These are phyloP conservation scores for Synanthedon tipuliformis DNA, from an alignment of 2,888 invertebrate species.

Conservation along the genomic window DNA sequence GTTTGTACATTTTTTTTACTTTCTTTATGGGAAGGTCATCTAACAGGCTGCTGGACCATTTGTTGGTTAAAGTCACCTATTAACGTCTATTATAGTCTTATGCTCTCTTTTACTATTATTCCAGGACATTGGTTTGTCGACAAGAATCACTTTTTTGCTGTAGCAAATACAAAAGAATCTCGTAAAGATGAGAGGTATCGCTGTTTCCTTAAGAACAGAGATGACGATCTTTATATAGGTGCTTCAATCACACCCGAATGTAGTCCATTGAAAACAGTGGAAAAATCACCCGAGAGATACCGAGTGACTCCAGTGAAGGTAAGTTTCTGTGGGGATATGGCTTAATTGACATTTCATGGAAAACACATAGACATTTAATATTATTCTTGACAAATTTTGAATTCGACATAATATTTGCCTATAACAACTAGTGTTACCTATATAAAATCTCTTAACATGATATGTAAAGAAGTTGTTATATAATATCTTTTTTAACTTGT, in stretches of 20 bases:
- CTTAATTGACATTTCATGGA: neutral
- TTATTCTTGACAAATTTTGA: too few species aligned
- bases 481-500: too few species aligned
- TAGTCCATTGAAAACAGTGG: slow-evolving; percentile 90
- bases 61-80: too few species aligned
- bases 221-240: slow-evolving; percentile 92
- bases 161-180: slow-evolving; percentile 96
- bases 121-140: slow-evolving; percentile 92
- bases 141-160: slow-evolving; percentile 96
- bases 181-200: slow-evolving; percentile 94
- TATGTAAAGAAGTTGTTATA: too few species aligned
- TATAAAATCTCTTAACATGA: too few species aligned
- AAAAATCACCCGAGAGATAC: slow-evolving; percentile 91
- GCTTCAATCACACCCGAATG: slow-evolving; percentile 95
- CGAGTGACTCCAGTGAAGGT: slow-evolving; percentile 83
- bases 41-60: too few species aligned
- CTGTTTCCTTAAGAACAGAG: slow-evolving; percentile 93
- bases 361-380: too few species aligned
- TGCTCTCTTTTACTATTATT: slow-evolving; percentile 7
- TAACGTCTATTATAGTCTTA: too few species aligned
- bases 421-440: too few species aligned
- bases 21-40: too few species aligned
- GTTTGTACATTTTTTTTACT: slow-evolving; percentile 17
- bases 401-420: too few species aligned
- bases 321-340: slow-evolving; percentile 4